phyloP scores from a whole-genome alignment of 1,140 invertebrate species.

The Oryctes rhinoceros region DNA sequence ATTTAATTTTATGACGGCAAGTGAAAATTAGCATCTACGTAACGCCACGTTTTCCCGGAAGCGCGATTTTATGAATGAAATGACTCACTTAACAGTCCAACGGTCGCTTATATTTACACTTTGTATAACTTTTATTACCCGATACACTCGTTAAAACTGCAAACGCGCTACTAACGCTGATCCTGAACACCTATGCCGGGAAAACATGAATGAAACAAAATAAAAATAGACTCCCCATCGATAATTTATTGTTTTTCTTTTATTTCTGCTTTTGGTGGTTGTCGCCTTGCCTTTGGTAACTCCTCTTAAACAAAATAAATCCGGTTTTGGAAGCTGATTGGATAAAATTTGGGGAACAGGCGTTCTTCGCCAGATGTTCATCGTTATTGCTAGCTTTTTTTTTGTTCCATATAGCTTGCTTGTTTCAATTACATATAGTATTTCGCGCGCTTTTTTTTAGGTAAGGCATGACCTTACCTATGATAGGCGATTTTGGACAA shows the following conservation, averaged over 20 bases:
- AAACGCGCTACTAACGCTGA: background rate
- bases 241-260: slow-evolving; percentile 12
- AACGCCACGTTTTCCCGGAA: no score
- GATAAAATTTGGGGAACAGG: slow-evolving; percentile 35
- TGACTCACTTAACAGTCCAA: background rate
- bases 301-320: slow-evolving; percentile 31
- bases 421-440: slow-evolving; percentile 21
- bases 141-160: slow-evolving; percentile 1
- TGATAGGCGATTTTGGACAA: background rate
- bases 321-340: slow-evolving; percentile 33
- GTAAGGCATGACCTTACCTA: background rate
- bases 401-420: background rate
- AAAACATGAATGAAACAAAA: slow-evolving; percentile 25
- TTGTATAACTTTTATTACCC: background rate
- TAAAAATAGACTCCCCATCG: slow-evolving; percentile 17
- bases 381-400: background rate
- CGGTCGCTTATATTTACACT: background rate
- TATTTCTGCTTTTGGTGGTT: background rate
- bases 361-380: slow-evolving; percentile 10
- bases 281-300: background rate
- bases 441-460: background rate
- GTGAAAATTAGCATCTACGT: no score
- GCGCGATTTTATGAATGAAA: slow-evolving; percentile 7
- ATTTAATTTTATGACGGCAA: no score
- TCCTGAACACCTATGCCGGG: background rate